Percentiles rank a stretch among this genome's conserved stretches.
These are phyloP conservation scores for Athalia circularis DNA, from an alignment of 2,888 invertebrate genomes.

Conservation along the genomic window DNA sequence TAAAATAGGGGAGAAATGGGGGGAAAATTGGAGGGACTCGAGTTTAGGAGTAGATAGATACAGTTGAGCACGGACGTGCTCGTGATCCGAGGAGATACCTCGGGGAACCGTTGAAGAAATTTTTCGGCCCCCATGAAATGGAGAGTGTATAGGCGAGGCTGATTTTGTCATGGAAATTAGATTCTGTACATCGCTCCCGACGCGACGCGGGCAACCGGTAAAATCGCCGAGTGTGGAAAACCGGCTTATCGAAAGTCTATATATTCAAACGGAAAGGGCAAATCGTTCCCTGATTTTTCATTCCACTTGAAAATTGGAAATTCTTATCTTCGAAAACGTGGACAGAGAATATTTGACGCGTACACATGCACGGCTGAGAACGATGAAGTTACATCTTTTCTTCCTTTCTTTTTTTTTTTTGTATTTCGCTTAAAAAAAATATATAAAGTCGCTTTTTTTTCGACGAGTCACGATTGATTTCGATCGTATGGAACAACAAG, in stretches of 20 bases:
- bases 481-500: too few species aligned
- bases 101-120: conserved; percentile 29
- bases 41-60: conserved; percentile 48
- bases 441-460: too few species aligned
- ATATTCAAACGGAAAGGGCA: neutral
- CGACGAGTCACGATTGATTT: too few species aligned
- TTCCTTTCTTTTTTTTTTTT: neutral
- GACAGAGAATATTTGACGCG: too few species aligned
- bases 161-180: conserved; percentile 44
- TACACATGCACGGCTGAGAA: too few species aligned
- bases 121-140: conserved; percentile 20
- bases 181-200: conserved; percentile 8
- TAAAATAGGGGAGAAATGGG: conserved; percentile 11
- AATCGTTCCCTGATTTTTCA: conserved; percentile 6
- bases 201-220: neutral
- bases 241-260: conserved; percentile 6
- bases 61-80: conserved; percentile 57
- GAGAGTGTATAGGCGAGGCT: conserved; percentile 13
- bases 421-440: neutral
- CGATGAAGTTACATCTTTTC: too few species aligned
- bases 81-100: conserved; percentile 55
- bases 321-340: neutral
- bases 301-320: neutral
- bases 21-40: conserved; percentile 31
- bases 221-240: conserved; percentile 19